Base-by-base conservation (phyloP, 2,113 vertebrate species). In the Melospiza georgiana region DNA sequence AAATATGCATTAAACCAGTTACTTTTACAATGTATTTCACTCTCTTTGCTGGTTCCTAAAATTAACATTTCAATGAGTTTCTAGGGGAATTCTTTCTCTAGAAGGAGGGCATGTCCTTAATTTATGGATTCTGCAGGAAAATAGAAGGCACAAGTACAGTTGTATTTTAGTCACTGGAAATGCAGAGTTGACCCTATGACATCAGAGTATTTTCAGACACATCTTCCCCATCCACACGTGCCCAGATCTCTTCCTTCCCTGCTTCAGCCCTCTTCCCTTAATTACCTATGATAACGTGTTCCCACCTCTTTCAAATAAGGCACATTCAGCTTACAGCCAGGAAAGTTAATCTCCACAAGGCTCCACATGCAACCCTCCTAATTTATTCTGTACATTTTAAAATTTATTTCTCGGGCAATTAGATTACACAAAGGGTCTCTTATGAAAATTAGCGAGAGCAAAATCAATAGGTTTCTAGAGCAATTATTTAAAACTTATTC, bases 401-500 rank as follows among this genome's bases (percentile, higher is more conserved):
- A 84, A 74, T 51, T 33, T 67, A 57, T 83, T 86, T 84, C 61
- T 83, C 0, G 4, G 24, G 30, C 52, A 93, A 83, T 62, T 77
- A 52, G 19, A 74, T 94, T n/a, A 80, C 20, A 37, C 67, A 80
- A 83, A 69, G 33, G 33, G 43, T 84, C 33, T 73, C 55, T 51
- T 55, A 66, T 2, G 37, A 90, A 94, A 90, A 90, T 62, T n/a
- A 86, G 11, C 4, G 19, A 61, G 79, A 85, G 77, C 31, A 14
- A 94, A 92, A 51, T 24, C 67, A 88, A 86, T 20, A 69, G 49
- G 46, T 73, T 72, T 62, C n/a, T 69, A 35, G 15, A 88, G 67
- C 51, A 76, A 49, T 80, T 68, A 92, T 44, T 88, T 78, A 52
- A 89, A 94, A 65, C 4, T 68, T 71, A 57, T 9, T 35, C 31